These are phyloP conservation scores for Carlito syrichta DNA, from an alignment of 2,113 vertebrate genomes.

Conservation along the genomic window DNA sequence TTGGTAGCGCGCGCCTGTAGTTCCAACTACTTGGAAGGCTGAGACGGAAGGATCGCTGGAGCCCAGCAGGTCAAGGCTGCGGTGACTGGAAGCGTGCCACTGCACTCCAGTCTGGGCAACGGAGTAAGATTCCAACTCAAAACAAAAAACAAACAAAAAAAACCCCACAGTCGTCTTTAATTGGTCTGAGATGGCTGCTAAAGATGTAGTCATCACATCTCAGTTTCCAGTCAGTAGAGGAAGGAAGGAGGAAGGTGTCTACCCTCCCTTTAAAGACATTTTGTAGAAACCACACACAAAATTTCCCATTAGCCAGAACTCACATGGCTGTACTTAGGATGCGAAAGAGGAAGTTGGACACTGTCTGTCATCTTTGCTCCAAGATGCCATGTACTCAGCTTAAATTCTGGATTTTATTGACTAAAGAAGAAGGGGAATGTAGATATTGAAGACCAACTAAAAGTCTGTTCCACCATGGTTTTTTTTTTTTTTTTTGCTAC, in stretches of 20 bases:
- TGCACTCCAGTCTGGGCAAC: too few relatives aligned
- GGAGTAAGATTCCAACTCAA: too few relatives aligned
- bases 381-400: not conserved
- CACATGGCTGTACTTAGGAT: not conserved
- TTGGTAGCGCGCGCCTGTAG: too few relatives aligned
- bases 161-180: too few relatives aligned
- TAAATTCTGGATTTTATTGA: not conserved
- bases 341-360: not conserved
- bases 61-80: too few relatives aligned
- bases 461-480: not conserved
- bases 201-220: not conserved
- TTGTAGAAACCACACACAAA: conserved; percentile 3
- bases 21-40: too few relatives aligned
- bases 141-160: too few relatives aligned
- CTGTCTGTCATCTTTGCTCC: not conserved
- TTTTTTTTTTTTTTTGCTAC: not conserved
- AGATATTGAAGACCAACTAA: not conserved
- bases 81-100: too few relatives aligned
- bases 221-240: not conserved
- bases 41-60: too few relatives aligned
- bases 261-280: not conserved
- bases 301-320: not conserved
- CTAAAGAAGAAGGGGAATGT: not conserved
- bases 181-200: not conserved
- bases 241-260: not conserved